Conservation (phyloP, 2,797 vertebrate species). For the Streptopelia turtur region DNA sequence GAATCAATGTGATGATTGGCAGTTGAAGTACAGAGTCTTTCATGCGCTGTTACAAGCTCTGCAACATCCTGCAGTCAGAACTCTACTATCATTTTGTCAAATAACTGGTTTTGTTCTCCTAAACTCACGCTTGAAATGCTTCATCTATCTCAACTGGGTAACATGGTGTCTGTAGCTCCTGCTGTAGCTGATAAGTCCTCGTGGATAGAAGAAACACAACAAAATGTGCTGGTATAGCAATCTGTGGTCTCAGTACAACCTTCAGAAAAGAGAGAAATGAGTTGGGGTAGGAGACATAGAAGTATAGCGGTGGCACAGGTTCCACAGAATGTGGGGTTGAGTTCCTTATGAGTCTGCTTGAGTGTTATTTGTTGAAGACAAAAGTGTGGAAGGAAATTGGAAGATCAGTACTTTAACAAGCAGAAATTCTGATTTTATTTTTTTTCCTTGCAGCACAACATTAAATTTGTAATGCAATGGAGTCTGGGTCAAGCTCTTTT, state of each 20-base stretch:
- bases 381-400: background rate
- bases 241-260: background rate
- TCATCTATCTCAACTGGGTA: background rate
- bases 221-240: background rate
- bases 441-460: slow-evolving; percentile 64
- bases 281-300: background rate
- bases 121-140: background rate
- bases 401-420: background rate
- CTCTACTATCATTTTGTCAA: background rate
- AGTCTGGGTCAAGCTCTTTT: slow-evolving; percentile 85
- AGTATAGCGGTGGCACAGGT: background rate
- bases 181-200: background rate
- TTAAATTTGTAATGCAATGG: slow-evolving; percentile 83
- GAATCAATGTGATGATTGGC: background rate
- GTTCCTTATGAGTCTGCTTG: background rate
- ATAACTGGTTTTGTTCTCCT: background rate
- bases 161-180: background rate
- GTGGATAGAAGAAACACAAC: background rate
- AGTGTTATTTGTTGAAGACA: background rate
- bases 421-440: background rate
- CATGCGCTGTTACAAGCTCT: background rate
- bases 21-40: background rate
- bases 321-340: background rate
- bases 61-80: background rate
- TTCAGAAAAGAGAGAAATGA: background rate